Percentiles rank a stretch among this genome's conserved stretches.
These are phyloP conservation scores for Willowsia nigromaculata DNA, from an alignment of 2,888 invertebrate genomes.

Conservation along the genomic window DNA sequence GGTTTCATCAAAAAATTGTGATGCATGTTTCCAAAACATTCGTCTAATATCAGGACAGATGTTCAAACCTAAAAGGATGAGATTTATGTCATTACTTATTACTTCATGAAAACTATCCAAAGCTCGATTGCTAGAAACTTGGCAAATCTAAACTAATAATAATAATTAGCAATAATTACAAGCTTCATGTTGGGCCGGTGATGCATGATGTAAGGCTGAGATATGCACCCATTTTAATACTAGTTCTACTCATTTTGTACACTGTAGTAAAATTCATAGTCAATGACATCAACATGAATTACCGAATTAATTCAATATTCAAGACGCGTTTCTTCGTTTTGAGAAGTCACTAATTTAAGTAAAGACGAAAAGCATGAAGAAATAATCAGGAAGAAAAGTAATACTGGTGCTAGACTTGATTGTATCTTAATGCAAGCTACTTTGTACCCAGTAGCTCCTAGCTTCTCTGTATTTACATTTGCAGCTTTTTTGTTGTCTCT, in stretches of 20 bases:
- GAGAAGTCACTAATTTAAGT: neutral
- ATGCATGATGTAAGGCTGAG: no score
- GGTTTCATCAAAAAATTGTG: no score
- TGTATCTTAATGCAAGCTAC: neutral
- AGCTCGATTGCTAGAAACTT: neutral
- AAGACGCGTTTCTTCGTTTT: neutral
- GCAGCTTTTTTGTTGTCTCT: no score
- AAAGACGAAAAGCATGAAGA: neutral
- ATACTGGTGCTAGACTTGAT: neutral
- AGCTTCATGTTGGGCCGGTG: no score
- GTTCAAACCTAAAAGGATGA: no score
- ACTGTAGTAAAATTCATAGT: neutral
- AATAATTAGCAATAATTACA: constrained; percentile 15
- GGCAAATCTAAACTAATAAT: neutral
- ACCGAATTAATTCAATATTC: neutral
- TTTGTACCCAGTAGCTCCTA: no score
- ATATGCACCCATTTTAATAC: no score
- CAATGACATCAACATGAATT: neutral
- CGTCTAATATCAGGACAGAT: no score
- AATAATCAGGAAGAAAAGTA: neutral
- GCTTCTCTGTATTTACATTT: no score
- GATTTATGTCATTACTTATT: neutral
- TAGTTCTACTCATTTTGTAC: no score
- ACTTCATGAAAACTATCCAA: neutral
- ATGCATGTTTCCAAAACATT: no score